These are phyloP conservation scores for Palythoa caribaeorum DNA, from an alignment of 92 coral and sea anemone genomes.

Conservation along the genomic window DNA sequence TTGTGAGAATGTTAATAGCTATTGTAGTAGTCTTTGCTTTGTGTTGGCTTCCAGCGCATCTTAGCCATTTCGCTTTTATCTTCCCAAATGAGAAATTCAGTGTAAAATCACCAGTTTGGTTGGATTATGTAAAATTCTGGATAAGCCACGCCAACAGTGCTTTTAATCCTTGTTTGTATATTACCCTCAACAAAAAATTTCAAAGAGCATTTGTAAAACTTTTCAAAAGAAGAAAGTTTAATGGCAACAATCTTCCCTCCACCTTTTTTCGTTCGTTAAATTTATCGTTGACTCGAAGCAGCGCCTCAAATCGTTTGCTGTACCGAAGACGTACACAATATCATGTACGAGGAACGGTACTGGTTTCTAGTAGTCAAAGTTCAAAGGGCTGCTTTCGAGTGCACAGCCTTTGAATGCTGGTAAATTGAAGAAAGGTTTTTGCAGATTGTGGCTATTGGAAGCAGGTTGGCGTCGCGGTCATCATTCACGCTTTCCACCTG, in stretches of 20 bases:
- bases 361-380: neutral
- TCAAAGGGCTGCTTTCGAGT: neutral
- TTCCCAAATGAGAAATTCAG: neutral
- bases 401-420: neutral
- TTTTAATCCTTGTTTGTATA: slow-evolving; percentile 25
- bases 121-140: slow-evolving; percentile 7
- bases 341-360: neutral
- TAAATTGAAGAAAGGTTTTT: too few relatives aligned
- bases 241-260: slow-evolving; percentile 3
- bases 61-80: neutral
- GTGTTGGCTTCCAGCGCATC: slow-evolving; percentile 68
- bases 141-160: slow-evolving; percentile 29
- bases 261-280: neutral
- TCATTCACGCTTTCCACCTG: too few relatives aligned
- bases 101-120: neutral
- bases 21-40: slow-evolving; percentile 51
- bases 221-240: neutral
- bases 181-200: slow-evolving; percentile 24
- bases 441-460: neutral
- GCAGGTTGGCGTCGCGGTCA: too few relatives aligned
- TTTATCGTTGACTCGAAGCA: neutral
- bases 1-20: slow-evolving; percentile 39
- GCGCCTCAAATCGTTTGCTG: neutral
- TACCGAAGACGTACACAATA: neutral
- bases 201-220: slow-evolving; percentile 5